Evolutionary conservation across 2,888 invertebrate genomes (phyloP), one percentile per base, ranked within the genome.

Genomic region (Drosophila pseudotalamancana): DNA sequence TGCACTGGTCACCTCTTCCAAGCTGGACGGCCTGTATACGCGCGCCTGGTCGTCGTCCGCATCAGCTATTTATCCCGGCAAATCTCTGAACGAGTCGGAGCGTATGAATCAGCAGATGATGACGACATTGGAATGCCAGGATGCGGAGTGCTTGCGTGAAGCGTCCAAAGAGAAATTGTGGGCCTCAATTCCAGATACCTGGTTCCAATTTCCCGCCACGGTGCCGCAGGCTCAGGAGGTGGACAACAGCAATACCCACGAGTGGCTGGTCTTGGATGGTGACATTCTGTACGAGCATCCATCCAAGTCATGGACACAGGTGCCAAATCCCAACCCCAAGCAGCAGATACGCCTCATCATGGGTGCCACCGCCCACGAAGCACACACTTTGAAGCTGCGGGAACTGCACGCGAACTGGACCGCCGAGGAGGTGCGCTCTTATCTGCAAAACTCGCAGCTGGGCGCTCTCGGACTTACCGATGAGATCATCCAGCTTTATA

Each of bases 11-110:
- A 95, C 70, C 89, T 93, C 92, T 9, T 92, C 90, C 73, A 91
- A 93, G 55, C 92, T 94, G 2, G 93, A 94, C 50, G 94, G 94
- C 42, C 92, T 97, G 4, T 97, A 97, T 85, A 92, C 95, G 0
- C 92, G 95, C 48, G 95, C 95, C 4, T 97, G 97, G 97, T 93
- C 96, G 1, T 94, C 96, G 0, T 96, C 96, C 2, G 94, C 96
- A 0, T 94, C 96, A 1, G 94, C 95, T 0, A 93, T 95, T 39
- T 95, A 94, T 79, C 96, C 96, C 0, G 94, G 94, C 1, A 94
- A 93, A 59, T 90, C 94, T 0, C 90, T 95, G 5, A 90, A 91
- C 1, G 93, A 94, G 60, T 93, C 94, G 0, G 94, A 95, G 88
- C 92, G 92, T 46, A 91, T 92, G 21, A 95, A 95, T 76, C 92